A percentile compares a stretch with the other conserved stretches of the same genome.
phyloP scores from a whole-genome alignment of 1,140 invertebrate genomes.

The Sinella curviseta region DNA sequence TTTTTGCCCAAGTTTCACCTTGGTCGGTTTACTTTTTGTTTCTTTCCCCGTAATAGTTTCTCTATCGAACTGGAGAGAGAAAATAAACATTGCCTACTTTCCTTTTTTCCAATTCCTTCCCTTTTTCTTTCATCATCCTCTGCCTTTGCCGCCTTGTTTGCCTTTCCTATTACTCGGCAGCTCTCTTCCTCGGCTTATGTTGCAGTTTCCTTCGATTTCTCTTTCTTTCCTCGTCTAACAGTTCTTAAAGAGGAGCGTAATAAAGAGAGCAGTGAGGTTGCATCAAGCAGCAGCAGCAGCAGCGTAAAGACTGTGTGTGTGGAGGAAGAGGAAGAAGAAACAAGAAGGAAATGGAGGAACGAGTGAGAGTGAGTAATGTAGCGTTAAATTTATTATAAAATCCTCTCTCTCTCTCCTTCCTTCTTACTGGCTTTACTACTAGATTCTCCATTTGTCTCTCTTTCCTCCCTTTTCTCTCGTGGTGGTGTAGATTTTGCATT shows the following conservation, averaged over 20 bases:
- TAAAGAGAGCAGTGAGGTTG: too few species aligned
- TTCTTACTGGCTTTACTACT: neutral
- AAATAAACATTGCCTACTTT: too few species aligned
- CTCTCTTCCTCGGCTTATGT: too few species aligned
- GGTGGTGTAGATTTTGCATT: too few species aligned
- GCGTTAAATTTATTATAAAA: neutral
- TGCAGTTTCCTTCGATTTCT: too few species aligned
- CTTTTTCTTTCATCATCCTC: neutral
- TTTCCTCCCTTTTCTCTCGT: neutral
- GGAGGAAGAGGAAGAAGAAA: neutral
- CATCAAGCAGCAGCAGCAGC: too few species aligned
- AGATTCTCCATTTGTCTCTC: neutral
- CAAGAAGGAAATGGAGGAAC: neutral
- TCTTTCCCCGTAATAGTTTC: too few species aligned
- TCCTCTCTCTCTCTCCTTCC: neutral
- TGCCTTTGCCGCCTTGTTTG: neutral
- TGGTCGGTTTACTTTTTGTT: too few species aligned
- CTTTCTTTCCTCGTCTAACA: neutral
- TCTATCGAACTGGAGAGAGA: too few species aligned
- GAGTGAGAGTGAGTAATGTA: neutral
- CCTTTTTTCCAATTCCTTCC: neutral
- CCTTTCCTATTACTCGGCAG: neutral
- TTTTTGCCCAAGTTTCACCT: too few species aligned
- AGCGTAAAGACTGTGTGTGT: too few species aligned
- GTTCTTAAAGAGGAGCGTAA: neutral